Evolutionary conservation across 2,113 vertebrate genomes (phyloP).

Genomic region (Anser brachyrhynchus): DNA sequence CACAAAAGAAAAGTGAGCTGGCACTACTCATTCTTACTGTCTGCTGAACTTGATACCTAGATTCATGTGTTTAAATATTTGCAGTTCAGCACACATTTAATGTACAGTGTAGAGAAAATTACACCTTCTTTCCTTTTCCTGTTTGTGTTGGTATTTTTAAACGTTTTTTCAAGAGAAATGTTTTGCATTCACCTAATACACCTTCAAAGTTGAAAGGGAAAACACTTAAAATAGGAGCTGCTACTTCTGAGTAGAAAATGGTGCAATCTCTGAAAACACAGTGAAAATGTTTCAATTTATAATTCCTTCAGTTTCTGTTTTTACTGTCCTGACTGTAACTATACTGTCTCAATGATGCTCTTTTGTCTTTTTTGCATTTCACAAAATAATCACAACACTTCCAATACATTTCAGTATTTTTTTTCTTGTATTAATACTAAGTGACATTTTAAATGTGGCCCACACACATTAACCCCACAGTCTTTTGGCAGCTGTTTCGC

Average conservation of each 20-base stretch:
- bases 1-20: not conserved
- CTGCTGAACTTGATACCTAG: not conserved
- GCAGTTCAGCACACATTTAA: not conserved
- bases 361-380: conserved; percentile 20
- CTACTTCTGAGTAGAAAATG: not conserved
- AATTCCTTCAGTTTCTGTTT: conserved; percentile 8
- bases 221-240: not conserved
- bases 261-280: not conserved
- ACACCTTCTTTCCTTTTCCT: not conserved
- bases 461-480: conserved; percentile 32
- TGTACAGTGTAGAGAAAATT: not conserved
- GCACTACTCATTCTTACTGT: not conserved
- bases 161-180: not conserved
- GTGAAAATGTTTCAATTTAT: not conserved
- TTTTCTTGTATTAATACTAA: not conserved
- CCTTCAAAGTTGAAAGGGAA: not conserved
- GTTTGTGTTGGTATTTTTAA: not conserved
- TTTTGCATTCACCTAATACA: not conserved
- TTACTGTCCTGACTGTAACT: not conserved
- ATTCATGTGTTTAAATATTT: not conserved
- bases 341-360: not conserved
- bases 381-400: not conserved
- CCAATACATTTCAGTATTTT: not conserved
- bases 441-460: conserved; percentile 49
- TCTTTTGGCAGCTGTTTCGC: conserved; percentile 10